These are phyloP conservation scores for Acyrthosiphon pisum DNA, from an alignment of 1,140 invertebrate species.

Conservation along the genomic window DNA sequence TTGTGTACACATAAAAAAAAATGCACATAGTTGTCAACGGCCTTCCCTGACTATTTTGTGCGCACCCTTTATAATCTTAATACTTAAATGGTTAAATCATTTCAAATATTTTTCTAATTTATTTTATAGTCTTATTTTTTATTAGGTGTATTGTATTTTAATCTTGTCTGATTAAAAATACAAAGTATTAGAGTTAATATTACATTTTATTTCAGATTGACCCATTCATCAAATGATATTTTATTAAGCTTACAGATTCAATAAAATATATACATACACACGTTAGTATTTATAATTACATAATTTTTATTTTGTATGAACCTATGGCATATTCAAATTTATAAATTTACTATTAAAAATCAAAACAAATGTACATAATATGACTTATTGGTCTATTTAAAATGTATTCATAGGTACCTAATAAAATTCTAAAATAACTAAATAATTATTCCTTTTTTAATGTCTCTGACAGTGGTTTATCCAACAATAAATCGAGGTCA, in stretches of 20 bases:
- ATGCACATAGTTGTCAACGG: background rate
- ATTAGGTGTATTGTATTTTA: background rate
- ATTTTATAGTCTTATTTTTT: background rate
- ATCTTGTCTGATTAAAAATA: background rate
- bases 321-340: background rate
- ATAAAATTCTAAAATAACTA: constrained; percentile 13
- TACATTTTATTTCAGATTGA: background rate
- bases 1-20: background rate
- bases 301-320: background rate
- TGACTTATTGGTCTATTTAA: background rate
- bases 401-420: background rate
- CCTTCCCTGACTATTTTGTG: background rate
- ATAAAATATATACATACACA: background rate
- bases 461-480: background rate
- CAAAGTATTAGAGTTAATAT: background rate
- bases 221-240: background rate
- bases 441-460: constrained; percentile 5
- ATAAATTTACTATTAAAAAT: background rate
- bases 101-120: background rate
- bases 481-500: background rate
- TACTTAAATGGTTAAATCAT: background rate
- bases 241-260: background rate
- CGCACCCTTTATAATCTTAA: too few species aligned
- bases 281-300: background rate
- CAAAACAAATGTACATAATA: background rate